Conservation (phyloP, 2,113 vertebrate species). For the Vidua macroura region DNA sequence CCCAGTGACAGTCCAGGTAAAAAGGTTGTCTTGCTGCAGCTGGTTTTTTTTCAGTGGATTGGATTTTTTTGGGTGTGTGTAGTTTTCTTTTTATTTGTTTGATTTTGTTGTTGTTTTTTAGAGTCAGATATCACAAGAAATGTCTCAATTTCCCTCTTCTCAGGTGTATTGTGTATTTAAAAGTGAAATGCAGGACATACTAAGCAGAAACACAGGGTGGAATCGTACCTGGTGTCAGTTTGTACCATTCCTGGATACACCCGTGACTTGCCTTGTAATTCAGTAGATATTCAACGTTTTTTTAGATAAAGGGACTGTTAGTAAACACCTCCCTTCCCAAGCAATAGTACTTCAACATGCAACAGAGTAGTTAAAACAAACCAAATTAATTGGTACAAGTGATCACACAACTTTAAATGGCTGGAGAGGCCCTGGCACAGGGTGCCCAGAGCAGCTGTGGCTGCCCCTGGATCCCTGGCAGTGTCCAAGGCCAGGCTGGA, state of each 20-base stretch:
- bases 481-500: neutral
- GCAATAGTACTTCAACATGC: neutral
- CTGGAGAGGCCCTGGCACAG: neutral
- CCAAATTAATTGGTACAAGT: accelerated
- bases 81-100: neutral
- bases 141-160: neutral
- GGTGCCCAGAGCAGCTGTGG: neutral
- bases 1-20: neutral
- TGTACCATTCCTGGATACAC: neutral
- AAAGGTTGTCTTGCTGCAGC: neutral
- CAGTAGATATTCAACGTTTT: neutral
- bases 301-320: neutral
- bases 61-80: too few relatives aligned
- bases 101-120: neutral
- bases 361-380: neutral
- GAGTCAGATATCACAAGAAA: neutral
- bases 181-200: neutral
- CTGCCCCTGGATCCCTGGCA: neutral
- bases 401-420: neutral
- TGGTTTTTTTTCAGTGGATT: neutral
- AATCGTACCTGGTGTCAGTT: neutral
- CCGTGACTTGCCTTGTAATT: neutral
- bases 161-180: neutral
- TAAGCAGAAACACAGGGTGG: neutral
- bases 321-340: neutral